Base-by-base conservation (phyloP, 2,113 vertebrate species). In the Heteronetta atricapilla region DNA sequence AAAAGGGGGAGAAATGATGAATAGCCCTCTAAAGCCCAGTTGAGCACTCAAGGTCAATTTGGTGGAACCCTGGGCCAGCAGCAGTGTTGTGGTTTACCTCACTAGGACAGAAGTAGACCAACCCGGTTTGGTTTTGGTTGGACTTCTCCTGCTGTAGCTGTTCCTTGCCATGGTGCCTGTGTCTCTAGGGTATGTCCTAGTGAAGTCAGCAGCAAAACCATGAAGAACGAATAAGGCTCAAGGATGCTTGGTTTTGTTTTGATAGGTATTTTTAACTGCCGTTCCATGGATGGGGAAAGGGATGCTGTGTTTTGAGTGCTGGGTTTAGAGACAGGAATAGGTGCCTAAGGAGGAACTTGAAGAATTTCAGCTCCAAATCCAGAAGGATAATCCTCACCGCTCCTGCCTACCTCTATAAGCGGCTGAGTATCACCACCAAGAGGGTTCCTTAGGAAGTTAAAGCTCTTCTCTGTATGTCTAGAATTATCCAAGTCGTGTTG, bases 401-500 rank as follows among this genome's bases (percentile, higher is more conserved):
- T 94, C 67, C 70, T 2, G 1, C 74, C 66, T 58, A 29, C 89
- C 58, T 40, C 84, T 0, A 2, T 94, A 89, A 95, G 91, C n/a
- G 0, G 74, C 89, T 89, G 95, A 87, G 93, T 79, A 92, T 97
- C 95, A 91, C 89, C 91, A 92, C 83, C 91, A 82, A 72, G 82
- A 95, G 82, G 75, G 94, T 92, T 97, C 84, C 84, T 76, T 62
- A 64, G 91, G 91, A 82, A 80, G 84, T 92, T 89, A 85, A 94
- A 89, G 78, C 70, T 87, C 87, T 55, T 80, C 78, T 89, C 89
- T 69, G 50, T 46, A 36, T 38, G 63, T 79, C 78, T 76, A 55
- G 93, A 95, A 82, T 94, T 85, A 94, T 82, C 82, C 84, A 50
- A 52, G 93, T 80, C 87, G 50, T 79, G 89, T 34, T 89, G 93